phyloP scores from a whole-genome alignment of 2,888 invertebrate genomes.

The Camptogramma bilineatum region DNA sequence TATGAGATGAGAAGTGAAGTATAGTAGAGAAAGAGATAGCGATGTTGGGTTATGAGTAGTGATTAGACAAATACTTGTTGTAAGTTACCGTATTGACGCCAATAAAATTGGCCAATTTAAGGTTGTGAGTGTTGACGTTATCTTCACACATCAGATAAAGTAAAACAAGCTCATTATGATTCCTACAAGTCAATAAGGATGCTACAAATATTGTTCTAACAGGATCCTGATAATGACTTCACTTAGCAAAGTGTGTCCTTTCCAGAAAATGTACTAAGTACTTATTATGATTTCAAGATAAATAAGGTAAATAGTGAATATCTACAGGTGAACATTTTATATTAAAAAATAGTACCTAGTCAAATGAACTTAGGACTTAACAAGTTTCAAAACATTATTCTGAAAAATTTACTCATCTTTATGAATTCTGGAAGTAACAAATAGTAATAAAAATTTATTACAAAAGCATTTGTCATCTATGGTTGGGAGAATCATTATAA shows the following conservation, averaged over 20 bases:
- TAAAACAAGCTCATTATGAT: neutral
- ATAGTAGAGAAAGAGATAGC: neutral
- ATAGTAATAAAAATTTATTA: too few relatives aligned
- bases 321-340: too few relatives aligned
- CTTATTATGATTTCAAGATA: neutral
- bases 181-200: neutral
- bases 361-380: too few relatives aligned
- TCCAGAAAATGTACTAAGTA: neutral
- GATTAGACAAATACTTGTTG: neutral
- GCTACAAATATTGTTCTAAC: neutral
- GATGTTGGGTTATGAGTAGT: constrained; percentile 6
- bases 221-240: neutral
- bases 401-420: too few relatives aligned
- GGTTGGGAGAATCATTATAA: neutral
- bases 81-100: neutral
- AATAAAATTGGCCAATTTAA: neutral
- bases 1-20: constrained; percentile 15
- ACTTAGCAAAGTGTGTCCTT: neutral
- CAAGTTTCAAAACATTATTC: too few relatives aligned
- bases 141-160: neutral
- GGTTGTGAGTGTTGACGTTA: neutral
- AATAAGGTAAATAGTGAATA: too few relatives aligned
- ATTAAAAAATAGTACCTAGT: too few relatives aligned
- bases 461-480: neutral
- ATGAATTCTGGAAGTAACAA: too few relatives aligned